phyloP scores from a whole-genome alignment of 2,113 vertebrate genomes.

The Bubo blakistoni region DNA sequence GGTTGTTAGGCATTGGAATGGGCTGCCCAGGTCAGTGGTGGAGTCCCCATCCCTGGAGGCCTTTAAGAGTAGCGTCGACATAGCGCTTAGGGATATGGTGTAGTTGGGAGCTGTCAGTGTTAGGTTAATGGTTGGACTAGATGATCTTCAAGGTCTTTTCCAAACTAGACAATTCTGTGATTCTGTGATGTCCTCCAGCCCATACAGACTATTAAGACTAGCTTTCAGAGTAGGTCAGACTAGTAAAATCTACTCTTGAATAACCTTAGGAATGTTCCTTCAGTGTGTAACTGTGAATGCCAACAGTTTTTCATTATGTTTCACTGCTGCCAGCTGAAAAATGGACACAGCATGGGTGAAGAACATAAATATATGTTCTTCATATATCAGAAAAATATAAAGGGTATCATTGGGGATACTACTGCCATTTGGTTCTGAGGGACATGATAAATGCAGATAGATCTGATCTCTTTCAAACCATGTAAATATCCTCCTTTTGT shows the following conservation, averaged over 20 bases:
- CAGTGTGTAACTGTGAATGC: background rate
- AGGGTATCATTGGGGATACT: accelerated
- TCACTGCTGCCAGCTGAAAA: background rate
- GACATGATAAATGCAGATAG: background rate
- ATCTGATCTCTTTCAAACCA: background rate
- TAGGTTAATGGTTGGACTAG: too few species aligned
- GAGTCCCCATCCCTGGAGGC: too few species aligned
- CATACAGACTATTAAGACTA: background rate
- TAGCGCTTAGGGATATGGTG: too few species aligned
- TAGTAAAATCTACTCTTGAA: background rate
- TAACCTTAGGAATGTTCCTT: background rate
- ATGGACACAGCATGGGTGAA: background rate
- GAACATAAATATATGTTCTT: background rate
- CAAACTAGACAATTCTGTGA: too few species aligned
- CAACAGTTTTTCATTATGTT: background rate
- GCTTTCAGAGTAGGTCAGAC: background rate
- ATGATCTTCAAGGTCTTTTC: too few species aligned
- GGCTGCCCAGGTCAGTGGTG: too few species aligned
- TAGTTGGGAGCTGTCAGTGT: too few species aligned
- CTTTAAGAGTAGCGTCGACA: too few species aligned
- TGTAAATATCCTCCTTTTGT: background rate
- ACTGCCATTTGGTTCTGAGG: background rate
- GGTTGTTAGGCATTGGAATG: too few species aligned
- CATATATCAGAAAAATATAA: background rate
- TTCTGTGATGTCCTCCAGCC: background rate